phyloP scores from a whole-genome alignment of 2,797 vertebrate species.

The Petrocephalus schoutedeni region DNA sequence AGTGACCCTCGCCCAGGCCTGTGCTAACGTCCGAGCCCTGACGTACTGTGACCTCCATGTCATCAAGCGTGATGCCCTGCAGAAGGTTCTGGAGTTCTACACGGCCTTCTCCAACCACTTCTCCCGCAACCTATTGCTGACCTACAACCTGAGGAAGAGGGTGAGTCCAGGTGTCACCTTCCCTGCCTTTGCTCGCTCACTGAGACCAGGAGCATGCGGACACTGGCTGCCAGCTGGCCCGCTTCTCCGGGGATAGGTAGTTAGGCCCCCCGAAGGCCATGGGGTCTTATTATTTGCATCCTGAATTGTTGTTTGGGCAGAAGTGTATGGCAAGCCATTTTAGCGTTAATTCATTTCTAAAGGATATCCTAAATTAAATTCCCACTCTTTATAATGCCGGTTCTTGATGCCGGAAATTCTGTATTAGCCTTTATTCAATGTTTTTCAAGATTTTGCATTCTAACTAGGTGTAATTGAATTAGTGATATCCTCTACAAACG shows the following conservation, averaged over 20 bases:
- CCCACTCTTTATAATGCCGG: neutral
- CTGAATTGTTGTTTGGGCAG: neutral
- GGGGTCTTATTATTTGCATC: neutral
- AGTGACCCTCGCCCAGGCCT: constrained; percentile 88
- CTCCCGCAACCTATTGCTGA: constrained; percentile 93
- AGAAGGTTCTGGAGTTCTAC: constrained; percentile 98
- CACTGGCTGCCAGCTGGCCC: neutral
- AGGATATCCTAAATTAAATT: neutral
- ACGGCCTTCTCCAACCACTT: constrained; percentile 96
- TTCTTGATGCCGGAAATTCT: neutral
- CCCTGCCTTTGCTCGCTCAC: neutral
- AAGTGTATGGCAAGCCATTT: neutral
- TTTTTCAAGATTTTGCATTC: neutral
- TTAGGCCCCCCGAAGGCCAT: neutral
- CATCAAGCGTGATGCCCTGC: constrained; percentile 92
- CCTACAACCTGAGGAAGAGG: constrained; percentile 94
- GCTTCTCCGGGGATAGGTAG: neutral
- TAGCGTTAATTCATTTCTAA: neutral
- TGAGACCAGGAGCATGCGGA: neutral
- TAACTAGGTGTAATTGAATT: neutral
- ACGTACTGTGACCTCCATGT: constrained; percentile 98
- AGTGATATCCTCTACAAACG: neutral
- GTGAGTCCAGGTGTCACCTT: constrained; percentile 61
- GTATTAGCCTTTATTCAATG: neutral
- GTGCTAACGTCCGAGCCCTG: constrained; percentile 91